Conservation (phyloP, 2,888 invertebrate species). For the Lasius platythorax region DNA sequence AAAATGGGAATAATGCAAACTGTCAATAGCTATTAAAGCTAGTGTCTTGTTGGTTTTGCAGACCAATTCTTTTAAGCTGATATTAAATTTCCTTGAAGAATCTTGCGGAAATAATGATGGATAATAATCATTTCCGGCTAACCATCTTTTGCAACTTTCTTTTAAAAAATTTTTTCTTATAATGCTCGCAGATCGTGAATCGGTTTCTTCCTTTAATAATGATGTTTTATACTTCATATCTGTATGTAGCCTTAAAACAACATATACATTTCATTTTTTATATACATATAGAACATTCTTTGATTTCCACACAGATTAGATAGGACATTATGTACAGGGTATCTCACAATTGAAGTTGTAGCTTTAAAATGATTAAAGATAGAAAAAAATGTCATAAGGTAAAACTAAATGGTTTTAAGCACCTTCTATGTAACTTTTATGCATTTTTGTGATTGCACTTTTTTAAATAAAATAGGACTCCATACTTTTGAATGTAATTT, state of each 20-base stretch:
- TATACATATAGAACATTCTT: too few relatives aligned
- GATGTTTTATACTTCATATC: slow-evolving; percentile 47
- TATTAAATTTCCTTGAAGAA: slow-evolving; percentile 77
- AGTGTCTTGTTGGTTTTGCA: slow-evolving; percentile 88
- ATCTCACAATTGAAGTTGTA: too few relatives aligned
- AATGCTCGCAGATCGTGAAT: slow-evolving; percentile 87
- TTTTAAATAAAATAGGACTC: too few relatives aligned
- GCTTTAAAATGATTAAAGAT: too few relatives aligned
- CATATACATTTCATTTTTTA: not conserved
- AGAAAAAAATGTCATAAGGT: too few relatives aligned
- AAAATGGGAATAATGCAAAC: slow-evolving; percentile 90
- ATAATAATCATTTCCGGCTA: slow-evolving; percentile 82
- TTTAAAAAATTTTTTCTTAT: slow-evolving; percentile 82
- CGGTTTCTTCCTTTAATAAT: slow-evolving; percentile 85
- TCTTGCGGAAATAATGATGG: slow-evolving; percentile 78
- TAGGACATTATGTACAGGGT: too few relatives aligned
- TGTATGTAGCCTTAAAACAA: slow-evolving; percentile 18
- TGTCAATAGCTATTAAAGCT: slow-evolving; percentile 91
- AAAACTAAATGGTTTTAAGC: too few relatives aligned
- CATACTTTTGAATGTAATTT: too few relatives aligned
- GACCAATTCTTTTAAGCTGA: slow-evolving; percentile 74
- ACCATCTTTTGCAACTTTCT: slow-evolving; percentile 79
- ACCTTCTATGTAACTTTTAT: too few relatives aligned
- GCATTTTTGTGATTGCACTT: too few relatives aligned
- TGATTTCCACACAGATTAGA: too few relatives aligned